Percentiles rank a stretch among this genome's conserved stretches.
These are phyloP conservation scores for Scaptomyza hsui DNA, from an alignment of 1,140 invertebrate species.

Conservation along the genomic window DNA sequence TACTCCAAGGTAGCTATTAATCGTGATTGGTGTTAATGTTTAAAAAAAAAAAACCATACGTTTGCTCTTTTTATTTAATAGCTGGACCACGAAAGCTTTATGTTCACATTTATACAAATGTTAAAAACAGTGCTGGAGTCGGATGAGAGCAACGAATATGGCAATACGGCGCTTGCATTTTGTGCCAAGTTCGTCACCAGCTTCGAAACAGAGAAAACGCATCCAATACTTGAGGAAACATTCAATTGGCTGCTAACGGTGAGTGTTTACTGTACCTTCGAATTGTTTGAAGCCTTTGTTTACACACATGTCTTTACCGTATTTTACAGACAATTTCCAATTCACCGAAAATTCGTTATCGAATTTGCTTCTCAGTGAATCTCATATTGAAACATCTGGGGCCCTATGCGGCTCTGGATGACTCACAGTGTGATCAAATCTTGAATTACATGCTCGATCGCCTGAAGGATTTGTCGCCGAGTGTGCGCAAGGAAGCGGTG, in stretches of 20 bases:
- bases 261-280: slow-evolving; percentile 55
- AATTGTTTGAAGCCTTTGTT: background rate
- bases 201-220: slow-evolving; percentile 85
- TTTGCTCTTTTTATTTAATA: slow-evolving; percentile 46
- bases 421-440: slow-evolving; percentile 90
- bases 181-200: slow-evolving; percentile 87
- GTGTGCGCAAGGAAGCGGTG: slow-evolving; percentile 91
- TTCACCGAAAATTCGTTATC: slow-evolving; percentile 86
- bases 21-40: background rate
- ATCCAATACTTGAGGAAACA: slow-evolving; percentile 85
- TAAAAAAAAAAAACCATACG: background rate
- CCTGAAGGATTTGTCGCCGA: slow-evolving; percentile 85
- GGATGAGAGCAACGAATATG: slow-evolving; percentile 87
- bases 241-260: slow-evolving; percentile 85
- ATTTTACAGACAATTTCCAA: slow-evolving; percentile 63
- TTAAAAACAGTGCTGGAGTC: slow-evolving; percentile 85
- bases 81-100: slow-evolving; percentile 85
- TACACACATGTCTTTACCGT: background rate
- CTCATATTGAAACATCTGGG: slow-evolving; percentile 89
- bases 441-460: slow-evolving; percentile 89
- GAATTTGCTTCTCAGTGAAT: slow-evolving; percentile 91
- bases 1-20: slow-evolving; percentile 85
- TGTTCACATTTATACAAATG: slow-evolving; percentile 85
- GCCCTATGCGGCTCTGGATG: slow-evolving; percentile 90
- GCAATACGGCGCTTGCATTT: slow-evolving; percentile 88